Evolutionary conservation across 1,140 invertebrate species (phyloP), one percentile per base, ranked within the genome.

Genomic region (Drosophila paulistorum): DNA sequence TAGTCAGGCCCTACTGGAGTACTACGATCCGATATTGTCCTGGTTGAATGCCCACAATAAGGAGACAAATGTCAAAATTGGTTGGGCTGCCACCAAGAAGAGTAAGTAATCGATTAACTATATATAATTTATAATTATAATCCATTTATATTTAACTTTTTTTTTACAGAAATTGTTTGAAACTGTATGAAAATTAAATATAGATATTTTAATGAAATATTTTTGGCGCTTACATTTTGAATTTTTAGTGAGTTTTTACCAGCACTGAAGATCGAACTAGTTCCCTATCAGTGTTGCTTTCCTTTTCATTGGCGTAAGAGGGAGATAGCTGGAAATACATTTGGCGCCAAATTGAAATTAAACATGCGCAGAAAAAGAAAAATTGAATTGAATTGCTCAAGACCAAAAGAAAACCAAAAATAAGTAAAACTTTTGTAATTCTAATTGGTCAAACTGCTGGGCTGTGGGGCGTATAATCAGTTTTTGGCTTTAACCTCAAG

Each of bases 11-110:
- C 35, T 93, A 0, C 57, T 93, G 58, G 90, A 93, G 23, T 93
- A 92, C 60, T 93, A 92, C 75, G 68, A 90, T 14, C 92, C 92
- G 3, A 85, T 92, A 20, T 26, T 92, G 5, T 74, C 90, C 57
- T 93, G 90, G 81, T 59, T 93, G 0, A 71, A 82, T 9, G 65
- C 63, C 13, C 93, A 91, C n/a, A 92, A 92, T 41, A 71, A 74
- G 17, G 62, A 87, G 39, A 75, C 75, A 2, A 81, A 78, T 4
- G 76, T 78, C 0, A 91, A 81, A 58, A 81, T 89, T 58, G 91
- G 91, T 20, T 92, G 91, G 91, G 78, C 81, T 55, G 13, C 76
- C 3, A 86, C 77, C 11, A 82, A 70, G 20, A 85, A 74, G 55
- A 91, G 90, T 91, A 51, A 77, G 86, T 59, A 5, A 42, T 7